These are phyloP conservation scores for Castor canadensis DNA, from an alignment of 2,113 vertebrate species.

Conservation along the genomic window DNA sequence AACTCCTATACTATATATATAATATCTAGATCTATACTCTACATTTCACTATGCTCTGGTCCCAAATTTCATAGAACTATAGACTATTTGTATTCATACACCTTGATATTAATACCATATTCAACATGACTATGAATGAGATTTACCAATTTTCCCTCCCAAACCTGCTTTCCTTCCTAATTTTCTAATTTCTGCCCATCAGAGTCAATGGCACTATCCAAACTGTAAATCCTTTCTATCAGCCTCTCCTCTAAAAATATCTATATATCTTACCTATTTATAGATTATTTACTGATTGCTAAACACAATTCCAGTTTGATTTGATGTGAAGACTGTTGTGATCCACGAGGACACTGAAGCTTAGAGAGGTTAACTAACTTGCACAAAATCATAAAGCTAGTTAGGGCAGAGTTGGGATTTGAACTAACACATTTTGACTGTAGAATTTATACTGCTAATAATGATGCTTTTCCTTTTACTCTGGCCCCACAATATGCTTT, in stretches of 20 bases:
- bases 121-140: neutral
- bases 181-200: slow-evolving; percentile 15
- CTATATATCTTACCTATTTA: slow-evolving; percentile 13
- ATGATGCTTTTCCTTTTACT: neutral
- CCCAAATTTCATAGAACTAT: slow-evolving; percentile 12
- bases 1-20: neutral
- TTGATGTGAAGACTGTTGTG: neutral
- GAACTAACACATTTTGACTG: neutral
- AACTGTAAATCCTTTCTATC: slow-evolving; percentile 42
- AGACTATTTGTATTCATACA: neutral
- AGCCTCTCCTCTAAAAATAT: slow-evolving; percentile 6
- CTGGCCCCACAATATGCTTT: neutral
- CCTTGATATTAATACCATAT: neutral
- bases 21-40: neutral
- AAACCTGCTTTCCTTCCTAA: neutral
- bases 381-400: neutral
- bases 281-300: slow-evolving; percentile 4
- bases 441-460: slow-evolving; percentile 10
- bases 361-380: slow-evolving; percentile 13
- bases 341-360: slow-evolving; percentile 28
- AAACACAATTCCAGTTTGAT: slow-evolving; percentile 46
- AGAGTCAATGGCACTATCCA: neutral
- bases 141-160: slow-evolving; percentile 42
- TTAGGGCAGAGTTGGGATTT: slow-evolving; percentile 16
- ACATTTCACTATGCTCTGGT: slow-evolving; percentile 1